Conservation (phyloP, 2,113 vertebrate species). For the Neomonachus schauinslandi region DNA sequence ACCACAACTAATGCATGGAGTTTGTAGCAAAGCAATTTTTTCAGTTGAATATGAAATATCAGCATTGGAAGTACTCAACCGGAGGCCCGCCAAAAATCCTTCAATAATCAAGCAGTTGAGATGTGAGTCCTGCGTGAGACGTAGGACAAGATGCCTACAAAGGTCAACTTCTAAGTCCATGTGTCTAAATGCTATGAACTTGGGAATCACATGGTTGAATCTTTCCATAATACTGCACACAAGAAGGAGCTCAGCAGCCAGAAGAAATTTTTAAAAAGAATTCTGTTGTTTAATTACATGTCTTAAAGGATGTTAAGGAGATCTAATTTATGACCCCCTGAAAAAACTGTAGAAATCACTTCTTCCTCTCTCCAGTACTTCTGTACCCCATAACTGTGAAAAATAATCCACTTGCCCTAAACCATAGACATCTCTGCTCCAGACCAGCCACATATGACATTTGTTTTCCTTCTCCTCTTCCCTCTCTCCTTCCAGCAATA, state of each 20-base stretch:
- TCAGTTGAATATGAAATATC: not conserved
- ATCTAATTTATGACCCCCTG: not conserved
- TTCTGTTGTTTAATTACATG: not conserved
- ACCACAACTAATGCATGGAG: not conserved
- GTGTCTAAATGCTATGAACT: not conserved
- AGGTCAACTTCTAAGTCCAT: not conserved
- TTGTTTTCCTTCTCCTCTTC: not conserved
- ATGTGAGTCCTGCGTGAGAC: not conserved
- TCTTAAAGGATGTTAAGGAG: not conserved
- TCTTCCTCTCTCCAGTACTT: not conserved
- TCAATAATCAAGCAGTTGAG: not conserved
- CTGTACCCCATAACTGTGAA: not conserved
- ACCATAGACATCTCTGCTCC: not conserved
- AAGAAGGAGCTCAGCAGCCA: not conserved
- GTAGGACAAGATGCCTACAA: not conserved
- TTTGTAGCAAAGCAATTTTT: not conserved
- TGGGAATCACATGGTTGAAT: not conserved
- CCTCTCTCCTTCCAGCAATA: not conserved
- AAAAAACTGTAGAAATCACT: not conserved
- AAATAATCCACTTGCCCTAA: not conserved
- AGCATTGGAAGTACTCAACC: not conserved
- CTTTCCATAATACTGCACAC: not conserved
- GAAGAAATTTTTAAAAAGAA: not conserved
- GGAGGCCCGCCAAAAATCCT: not conserved
- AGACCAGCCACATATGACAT: too few species aligned